Evolutionary conservation across 1,140 invertebrate genomes (phyloP).

Genomic region (Heterodera schachtii): DNA sequence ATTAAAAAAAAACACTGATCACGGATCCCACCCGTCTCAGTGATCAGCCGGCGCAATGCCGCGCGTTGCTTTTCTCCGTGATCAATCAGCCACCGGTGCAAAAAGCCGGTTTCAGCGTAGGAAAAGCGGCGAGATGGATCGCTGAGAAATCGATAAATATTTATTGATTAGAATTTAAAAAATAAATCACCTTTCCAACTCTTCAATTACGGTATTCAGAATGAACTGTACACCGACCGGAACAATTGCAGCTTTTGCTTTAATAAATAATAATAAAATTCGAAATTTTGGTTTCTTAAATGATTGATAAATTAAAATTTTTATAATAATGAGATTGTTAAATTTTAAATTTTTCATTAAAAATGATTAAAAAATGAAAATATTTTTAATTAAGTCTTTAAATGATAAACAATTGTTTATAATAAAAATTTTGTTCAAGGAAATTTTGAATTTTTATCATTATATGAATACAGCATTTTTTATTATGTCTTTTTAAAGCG

Average conservation of each 20-base stretch:
- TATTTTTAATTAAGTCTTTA: too few species aligned
- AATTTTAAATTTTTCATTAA: too few species aligned
- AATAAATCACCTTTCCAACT: slow-evolving; percentile 36
- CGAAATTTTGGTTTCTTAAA: neutral
- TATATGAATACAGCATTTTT: too few species aligned
- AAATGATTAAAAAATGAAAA: too few species aligned
- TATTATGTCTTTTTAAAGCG: too few species aligned
- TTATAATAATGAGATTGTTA: too few species aligned
- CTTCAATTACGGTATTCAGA: slow-evolving; percentile 62
- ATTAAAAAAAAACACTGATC: too few species aligned
- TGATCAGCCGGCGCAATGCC: slow-evolving; percentile 61
- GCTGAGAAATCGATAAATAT: neutral
- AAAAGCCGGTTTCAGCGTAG: slow-evolving; percentile 77
- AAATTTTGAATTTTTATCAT: too few species aligned
- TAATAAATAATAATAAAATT: neutral
- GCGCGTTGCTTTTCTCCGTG: slow-evolving; percentile 73
- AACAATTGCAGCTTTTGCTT: slow-evolving; percentile 43
- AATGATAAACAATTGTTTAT: too few species aligned
- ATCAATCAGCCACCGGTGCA: slow-evolving; percentile 84
- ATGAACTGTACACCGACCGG: slow-evolving; percentile 64
- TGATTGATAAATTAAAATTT: too few species aligned
- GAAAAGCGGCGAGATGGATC: slow-evolving; percentile 47
- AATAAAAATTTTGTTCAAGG: too few species aligned
- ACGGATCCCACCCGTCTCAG: neutral
- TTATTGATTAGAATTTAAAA: neutral